Evolutionary conservation across 2,113 vertebrate genomes (phyloP), one percentile per base, ranked within the genome.

Genomic region (Ciconia boyciana): DNA sequence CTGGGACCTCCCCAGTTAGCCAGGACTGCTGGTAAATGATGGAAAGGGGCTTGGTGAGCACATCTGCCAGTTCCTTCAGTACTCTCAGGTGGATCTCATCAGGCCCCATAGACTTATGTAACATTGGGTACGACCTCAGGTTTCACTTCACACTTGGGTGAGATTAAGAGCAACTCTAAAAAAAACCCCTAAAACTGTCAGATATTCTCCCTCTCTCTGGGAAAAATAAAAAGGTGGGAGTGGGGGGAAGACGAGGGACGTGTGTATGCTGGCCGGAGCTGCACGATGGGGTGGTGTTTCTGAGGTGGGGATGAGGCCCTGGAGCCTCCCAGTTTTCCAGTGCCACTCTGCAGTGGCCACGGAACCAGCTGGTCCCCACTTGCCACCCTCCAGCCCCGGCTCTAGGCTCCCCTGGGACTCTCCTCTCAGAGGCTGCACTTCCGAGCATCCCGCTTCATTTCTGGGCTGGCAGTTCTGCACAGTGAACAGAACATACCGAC

Each of bases 381-480:
- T 12, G 1, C 14, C 1, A 1, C 19, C 21, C 43, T 85, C 49
- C 66, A 61, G 57, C 20, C 48, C n/a, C 1, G 3, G 43, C 44
- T 71, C 28, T 7, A 18, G 28, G 64, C 16, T 82, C 39, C 7
- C 4, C 4, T 0, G 0, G 22, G 39, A 26, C 8, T 57, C 26
- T 74, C 13, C 24, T 36, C 24, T 22, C 4, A 2, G 13, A 10
- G 13, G 18, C 29, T 60, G n/a, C 1, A 0, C 20, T 32, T 71
- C 54, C 9, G 7, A 55, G 46, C 58, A 82, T n/a, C 28, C 16
- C 5, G 1, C 22, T 48, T 46, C 3, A 4, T 55, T 61, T 88
- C 57, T 34, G 41, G 12, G 28, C 19, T 1, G 0, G 20, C 0
- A 0, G 32, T 10, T 68, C n/a, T 64, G 43, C 29, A 39, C 0